Percentiles rank a stretch among this genome's conserved stretches.
Conservation (phyloP, 2,797 vertebrate genomes). For the Sebastes vulpes region DNA sequence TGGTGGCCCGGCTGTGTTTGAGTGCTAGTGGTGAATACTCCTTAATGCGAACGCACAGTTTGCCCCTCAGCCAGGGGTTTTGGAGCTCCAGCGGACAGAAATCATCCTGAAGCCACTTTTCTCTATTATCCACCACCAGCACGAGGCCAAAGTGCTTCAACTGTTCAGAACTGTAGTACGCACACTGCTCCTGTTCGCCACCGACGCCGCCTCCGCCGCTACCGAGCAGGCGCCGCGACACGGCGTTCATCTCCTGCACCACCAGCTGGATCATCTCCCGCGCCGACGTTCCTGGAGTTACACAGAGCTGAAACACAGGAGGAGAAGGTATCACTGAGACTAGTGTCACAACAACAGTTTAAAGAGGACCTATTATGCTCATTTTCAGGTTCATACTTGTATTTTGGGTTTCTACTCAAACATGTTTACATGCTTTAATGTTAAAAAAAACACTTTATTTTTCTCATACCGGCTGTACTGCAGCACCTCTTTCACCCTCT, state of each 20-base stretch:
- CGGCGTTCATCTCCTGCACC: slow-evolving; percentile 90
- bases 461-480: too few species aligned
- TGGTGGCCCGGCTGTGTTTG: slow-evolving; percentile 89
- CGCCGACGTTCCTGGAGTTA: slow-evolving; percentile 87
- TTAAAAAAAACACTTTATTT: too few species aligned
- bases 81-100: slow-evolving; percentile 90
- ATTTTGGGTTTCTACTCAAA: too few species aligned
- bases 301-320: slow-evolving; percentile 84
- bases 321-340: background rate
- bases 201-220: slow-evolving; percentile 41
- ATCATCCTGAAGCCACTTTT: slow-evolving; percentile 92
- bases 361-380: background rate
- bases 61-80: slow-evolving; percentile 86
- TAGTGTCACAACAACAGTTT: background rate
- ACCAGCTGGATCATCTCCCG: slow-evolving; percentile 91
- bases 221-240: slow-evolving; percentile 81
- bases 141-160: slow-evolving; percentile 91
- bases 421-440: too few species aligned
- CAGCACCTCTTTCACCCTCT: too few species aligned
- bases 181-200: slow-evolving; percentile 67
- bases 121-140: slow-evolving; percentile 83
- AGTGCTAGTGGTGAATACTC: slow-evolving; percentile 91
- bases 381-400: too few species aligned
- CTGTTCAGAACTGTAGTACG: slow-evolving; percentile 89
- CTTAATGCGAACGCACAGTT: slow-evolving; percentile 90